phyloP scores from a whole-genome alignment of 2,113 vertebrate genomes.

The Dipodomys stephensi region DNA sequence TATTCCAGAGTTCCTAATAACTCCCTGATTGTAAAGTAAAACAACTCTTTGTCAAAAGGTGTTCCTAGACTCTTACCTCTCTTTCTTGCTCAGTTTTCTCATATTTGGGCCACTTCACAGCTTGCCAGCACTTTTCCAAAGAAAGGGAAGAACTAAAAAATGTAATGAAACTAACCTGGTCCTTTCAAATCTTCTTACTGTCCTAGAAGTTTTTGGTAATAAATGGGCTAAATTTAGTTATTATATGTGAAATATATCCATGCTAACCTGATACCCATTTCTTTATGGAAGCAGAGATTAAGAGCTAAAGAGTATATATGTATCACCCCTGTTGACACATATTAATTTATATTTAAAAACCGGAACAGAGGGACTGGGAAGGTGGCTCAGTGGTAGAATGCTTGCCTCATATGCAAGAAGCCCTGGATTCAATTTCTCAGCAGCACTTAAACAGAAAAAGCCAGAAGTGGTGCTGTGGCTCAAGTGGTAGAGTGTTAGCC shows the following conservation, averaged over 20 bases:
- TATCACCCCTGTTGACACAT: background rate
- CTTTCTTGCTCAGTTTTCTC: conserved; percentile 36
- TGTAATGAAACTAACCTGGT: conserved; percentile 23
- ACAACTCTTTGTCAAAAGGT: conserved; percentile 11
- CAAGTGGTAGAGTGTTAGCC: too few species aligned
- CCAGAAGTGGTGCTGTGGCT: too few species aligned
- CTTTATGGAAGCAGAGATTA: background rate
- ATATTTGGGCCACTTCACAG: conserved; percentile 75
- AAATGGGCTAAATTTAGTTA: conserved; percentile 18
- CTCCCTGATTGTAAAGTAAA: conserved; percentile 23
- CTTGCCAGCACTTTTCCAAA: conserved; percentile 65
- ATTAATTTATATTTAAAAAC: background rate
- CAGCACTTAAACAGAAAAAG: too few species aligned
- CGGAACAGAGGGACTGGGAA: too few species aligned
- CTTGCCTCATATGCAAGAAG: too few species aligned
- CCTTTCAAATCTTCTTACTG: conserved; percentile 55
- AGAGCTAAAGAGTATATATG: background rate
- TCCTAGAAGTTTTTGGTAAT: conserved; percentile 52
- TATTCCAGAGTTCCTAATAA: conserved; percentile 61
- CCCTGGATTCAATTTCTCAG: too few species aligned
- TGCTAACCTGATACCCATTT: background rate
- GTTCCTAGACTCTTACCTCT: conserved; percentile 13
- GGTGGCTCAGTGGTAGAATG: too few species aligned
- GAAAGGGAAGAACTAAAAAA: conserved; percentile 51
- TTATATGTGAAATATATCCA: background rate